phyloP scores from a whole-genome alignment of 2,888 invertebrate genomes.

The Caenorhabditis imperialis region DNA sequence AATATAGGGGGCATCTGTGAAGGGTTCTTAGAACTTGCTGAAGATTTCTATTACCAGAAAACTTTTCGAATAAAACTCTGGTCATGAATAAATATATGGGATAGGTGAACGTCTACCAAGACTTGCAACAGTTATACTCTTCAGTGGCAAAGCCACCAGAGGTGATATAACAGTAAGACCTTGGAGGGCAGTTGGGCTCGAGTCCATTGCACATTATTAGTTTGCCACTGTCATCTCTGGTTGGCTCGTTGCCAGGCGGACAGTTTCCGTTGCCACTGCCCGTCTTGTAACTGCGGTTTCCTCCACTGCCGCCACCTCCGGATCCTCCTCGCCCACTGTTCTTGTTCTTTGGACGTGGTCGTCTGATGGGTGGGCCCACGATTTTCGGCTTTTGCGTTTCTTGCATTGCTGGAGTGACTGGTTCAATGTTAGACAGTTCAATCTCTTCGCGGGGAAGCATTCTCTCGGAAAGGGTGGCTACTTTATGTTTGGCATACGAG shows the following conservation, averaged over 20 bases:
- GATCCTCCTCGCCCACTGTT: constrained; percentile 48
- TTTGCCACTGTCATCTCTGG: constrained; percentile 66
- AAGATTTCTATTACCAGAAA: constrained; percentile 56
- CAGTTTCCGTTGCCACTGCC: constrained; percentile 72
- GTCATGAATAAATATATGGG: constrained; percentile 39
- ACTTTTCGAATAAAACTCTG: constrained; percentile 15
- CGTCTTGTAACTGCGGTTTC: constrained; percentile 58
- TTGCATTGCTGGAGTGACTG: constrained; percentile 36
- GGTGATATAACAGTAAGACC: constrained; percentile 77
- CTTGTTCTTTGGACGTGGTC: constrained; percentile 67
- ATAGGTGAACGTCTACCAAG: constrained; percentile 57
- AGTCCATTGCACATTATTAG: constrained; percentile 74
- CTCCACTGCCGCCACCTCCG: constrained; percentile 44
- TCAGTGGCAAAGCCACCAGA: constrained; percentile 74
- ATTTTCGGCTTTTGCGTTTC: constrained; percentile 67
- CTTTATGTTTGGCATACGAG: constrained; percentile 65
- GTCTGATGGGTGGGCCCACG: constrained; percentile 73
- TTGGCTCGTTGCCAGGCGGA: constrained; percentile 75
- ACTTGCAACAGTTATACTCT: constrained; percentile 77
- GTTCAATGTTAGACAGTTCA: constrained; percentile 35
- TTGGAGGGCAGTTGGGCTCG: constrained; percentile 77
- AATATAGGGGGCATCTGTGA: constrained; percentile 11
- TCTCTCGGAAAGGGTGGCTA: constrained; percentile 50
- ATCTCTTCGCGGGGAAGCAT: constrained; percentile 54
- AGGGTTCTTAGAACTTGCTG: constrained; percentile 16